A percentile compares a stretch with the other conserved stretches of the same genome.
These are phyloP conservation scores for Amblyornis subalaris DNA, from an alignment of 2,113 vertebrate genomes.

Conservation along the genomic window DNA sequence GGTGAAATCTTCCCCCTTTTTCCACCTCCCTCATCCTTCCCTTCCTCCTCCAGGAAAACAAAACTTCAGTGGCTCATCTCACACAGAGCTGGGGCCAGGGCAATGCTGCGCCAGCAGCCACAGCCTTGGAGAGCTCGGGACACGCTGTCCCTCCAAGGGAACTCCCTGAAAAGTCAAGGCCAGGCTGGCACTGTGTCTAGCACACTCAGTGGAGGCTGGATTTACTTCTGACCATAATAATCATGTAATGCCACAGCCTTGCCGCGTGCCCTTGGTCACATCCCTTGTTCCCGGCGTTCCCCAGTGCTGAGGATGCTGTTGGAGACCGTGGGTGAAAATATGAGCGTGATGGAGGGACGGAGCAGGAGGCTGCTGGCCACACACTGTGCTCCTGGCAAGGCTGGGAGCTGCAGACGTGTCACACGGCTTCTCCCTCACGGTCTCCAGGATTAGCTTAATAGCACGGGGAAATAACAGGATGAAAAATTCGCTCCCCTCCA, in stretches of 20 bases:
- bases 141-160: fast-evolving
- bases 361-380: not conserved
- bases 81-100: not conserved
- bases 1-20: not conserved
- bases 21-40: not conserved
- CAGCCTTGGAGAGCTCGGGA: not conserved
- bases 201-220: not conserved
- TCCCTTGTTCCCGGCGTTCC: fast-evolving
- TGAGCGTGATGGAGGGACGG: not conserved
- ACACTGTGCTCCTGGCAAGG: slow-evolving; percentile 8
- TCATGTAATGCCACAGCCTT: not conserved
- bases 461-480: slow-evolving; percentile 36
- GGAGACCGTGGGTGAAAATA: not conserved
- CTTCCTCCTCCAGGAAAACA: not conserved
- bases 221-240: not conserved
- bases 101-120: not conserved
- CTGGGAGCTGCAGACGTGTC: not conserved
- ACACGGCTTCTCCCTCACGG: not conserved
- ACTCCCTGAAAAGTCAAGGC: slow-evolving; percentile 19
- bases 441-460: slow-evolving; percentile 42
- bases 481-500: slow-evolving; percentile 40
- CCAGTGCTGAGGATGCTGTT: not conserved
- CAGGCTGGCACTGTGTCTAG: not conserved
- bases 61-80: not conserved
- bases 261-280: not conserved